Conservation (phyloP, 35 echinoderm and acorn worm genomes). For the Ophiothrix spiculata region DNA sequence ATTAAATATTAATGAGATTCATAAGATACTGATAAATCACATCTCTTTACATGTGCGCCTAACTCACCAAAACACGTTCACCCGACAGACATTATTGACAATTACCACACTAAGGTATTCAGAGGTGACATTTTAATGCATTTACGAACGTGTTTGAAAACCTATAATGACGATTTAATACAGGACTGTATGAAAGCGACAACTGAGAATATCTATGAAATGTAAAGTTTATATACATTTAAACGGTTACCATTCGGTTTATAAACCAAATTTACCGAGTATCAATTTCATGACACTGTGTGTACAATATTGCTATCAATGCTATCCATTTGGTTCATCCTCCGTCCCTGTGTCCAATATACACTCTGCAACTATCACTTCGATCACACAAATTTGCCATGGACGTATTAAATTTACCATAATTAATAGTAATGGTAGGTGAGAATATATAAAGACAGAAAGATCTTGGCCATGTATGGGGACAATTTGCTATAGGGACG, state of each 20-base stretch:
- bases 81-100: not conserved
- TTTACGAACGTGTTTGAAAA: not conserved
- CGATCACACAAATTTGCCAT: constrained; percentile 30
- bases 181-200: not conserved
- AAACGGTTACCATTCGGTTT: not conserved
- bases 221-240: not conserved
- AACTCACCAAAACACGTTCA: not conserved
- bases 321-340: not conserved
- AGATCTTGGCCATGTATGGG: not conserved
- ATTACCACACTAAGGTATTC: too few relatives aligned
- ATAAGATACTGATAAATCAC: not conserved
- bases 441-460: not conserved
- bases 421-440: constrained; percentile 25
- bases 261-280: not conserved
- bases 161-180: not conserved
- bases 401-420: constrained; percentile 41
- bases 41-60: not conserved
- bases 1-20: not conserved
- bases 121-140: too few relatives aligned
- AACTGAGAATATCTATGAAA: not conserved
- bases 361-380: not conserved
- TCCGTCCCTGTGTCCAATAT: not conserved
- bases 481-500: not conserved
- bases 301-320: not conserved
- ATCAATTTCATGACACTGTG: not conserved